Evolutionary conservation across 2,113 vertebrate species (phyloP), one percentile per base, ranked within the genome.

Genomic region (Nesoenas mayeri): DNA sequence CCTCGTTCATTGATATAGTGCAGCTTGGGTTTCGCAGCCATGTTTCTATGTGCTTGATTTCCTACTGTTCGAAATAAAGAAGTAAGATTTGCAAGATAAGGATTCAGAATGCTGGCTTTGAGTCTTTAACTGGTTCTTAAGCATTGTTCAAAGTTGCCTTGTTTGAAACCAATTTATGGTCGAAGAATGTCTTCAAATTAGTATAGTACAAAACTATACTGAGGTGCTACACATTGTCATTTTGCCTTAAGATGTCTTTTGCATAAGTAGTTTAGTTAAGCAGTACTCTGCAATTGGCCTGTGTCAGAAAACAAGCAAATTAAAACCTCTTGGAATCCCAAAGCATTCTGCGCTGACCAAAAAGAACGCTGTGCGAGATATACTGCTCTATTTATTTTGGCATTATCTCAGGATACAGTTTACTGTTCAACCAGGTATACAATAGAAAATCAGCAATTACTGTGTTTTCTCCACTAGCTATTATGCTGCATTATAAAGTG

Each of bases 1-100:
- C 99, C 99, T 87, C 98, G 97, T 19, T 97, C 98, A 47, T 98
- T 94, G 64, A 98, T 97, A 80, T 99, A 99, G 64, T 98, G 56
- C 51, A 99, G 93, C 53, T 93, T 97, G 50, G 98, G 97, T 86
- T 97, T 99, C 25, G 22, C 97, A 69, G 97, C 91, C 99, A 99
- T 99, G 38, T 25, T 93, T 66, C 32, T 29, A 47, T 4, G 11
- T 56, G 21, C 16, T 44, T 54, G 34, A n/a, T 53, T 71, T 81
- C 84, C 78, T 75, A 11, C 34, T 53, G 0, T 5, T 67, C 85
- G 62, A 13, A 82, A 72, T 22, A 72, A 61, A 93, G 31, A 57
- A 32, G 4, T 9, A 19, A 11, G 4, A 31, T 70, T 42, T 65
- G 38, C 34, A 69, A 47, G 73, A 64, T 9, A 54, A 58, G 67